Conservation (phyloP, 2,888 invertebrate genomes). For the Geotrupes spiniger region DNA sequence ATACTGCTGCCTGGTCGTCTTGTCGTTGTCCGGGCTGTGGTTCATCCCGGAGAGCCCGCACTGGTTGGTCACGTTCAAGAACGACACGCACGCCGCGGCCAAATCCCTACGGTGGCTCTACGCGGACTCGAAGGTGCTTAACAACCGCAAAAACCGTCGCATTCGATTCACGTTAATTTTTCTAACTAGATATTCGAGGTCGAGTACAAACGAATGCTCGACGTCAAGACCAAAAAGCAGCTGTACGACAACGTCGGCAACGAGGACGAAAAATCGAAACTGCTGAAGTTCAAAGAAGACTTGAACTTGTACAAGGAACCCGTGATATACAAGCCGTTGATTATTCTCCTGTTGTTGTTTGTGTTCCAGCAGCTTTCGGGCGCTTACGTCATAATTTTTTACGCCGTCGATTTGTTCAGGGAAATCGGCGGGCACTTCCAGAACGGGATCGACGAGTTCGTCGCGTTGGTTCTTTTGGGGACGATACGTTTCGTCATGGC, state of each 20-base stretch:
- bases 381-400: conserved; percentile 58
- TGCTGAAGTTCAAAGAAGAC: conserved; percentile 29
- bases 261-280: background rate
- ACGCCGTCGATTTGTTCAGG: conserved; percentile 55
- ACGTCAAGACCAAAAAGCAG: background rate
- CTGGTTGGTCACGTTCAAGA: conserved; percentile 54
- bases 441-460: conserved; percentile 50
- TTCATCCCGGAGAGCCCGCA: conserved; percentile 58
- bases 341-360: conserved; percentile 52
- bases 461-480: conserved; percentile 53
- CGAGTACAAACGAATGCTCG: conserved; percentile 12
- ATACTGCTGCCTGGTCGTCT: conserved; percentile 45
- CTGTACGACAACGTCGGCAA: background rate
- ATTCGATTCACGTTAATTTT: conserved; percentile 1
- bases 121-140: conserved; percentile 45
- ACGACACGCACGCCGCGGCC: conserved; percentile 41
- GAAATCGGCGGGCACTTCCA: conserved; percentile 51
- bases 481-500: conserved; percentile 55
- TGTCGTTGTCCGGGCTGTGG: conserved; percentile 44
- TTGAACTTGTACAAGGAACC: conserved; percentile 40
- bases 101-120: conserved; percentile 52
- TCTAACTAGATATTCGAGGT: conserved; percentile 31
- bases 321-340: conserved; percentile 53
- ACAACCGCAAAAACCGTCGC: no score
- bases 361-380: conserved; percentile 58